phyloP scores from a whole-genome alignment of 1,140 invertebrate species.

The Lepidurus apus region DNA sequence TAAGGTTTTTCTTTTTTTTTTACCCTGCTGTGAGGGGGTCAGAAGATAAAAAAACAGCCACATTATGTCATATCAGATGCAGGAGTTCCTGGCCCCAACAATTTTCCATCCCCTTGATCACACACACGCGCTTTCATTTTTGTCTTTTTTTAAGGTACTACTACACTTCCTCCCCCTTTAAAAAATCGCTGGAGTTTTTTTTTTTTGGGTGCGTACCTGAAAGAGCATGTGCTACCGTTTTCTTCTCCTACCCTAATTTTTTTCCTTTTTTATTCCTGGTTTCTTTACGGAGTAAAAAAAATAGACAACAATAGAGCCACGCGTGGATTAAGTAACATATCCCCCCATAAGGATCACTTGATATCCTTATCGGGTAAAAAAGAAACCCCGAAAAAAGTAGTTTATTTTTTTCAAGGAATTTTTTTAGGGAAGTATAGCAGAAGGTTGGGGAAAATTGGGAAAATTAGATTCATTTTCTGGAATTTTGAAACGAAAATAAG shows the following conservation, averaged over 20 bases:
- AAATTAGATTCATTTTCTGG: too few relatives aligned
- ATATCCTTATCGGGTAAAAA: background rate
- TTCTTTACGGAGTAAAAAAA: background rate
- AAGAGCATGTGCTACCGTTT: constrained; percentile 18
- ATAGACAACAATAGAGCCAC: background rate
- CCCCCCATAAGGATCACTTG: background rate
- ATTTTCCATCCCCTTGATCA: constrained; percentile 21
- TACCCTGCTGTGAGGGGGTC: background rate
- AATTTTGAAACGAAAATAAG: too few relatives aligned
- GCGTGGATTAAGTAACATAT: constrained; percentile 9
- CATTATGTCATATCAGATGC: background rate
- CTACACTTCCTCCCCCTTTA: background rate
- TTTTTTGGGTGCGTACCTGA: background rate
- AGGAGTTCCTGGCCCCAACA: background rate
- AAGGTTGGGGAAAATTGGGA: too few relatives aligned
- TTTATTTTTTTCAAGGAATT: background rate
- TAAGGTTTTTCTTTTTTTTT: background rate
- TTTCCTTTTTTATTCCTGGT: background rate
- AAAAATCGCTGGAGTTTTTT: background rate
- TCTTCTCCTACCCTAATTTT: background rate
- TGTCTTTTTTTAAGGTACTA: background rate
- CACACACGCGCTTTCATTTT: background rate
- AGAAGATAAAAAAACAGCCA: background rate
- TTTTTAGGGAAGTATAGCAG: too few relatives aligned
- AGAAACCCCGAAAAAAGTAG: background rate